Conservation (phyloP, 2,888 invertebrate species). For the Spilosoma lubricipeda region DNA sequence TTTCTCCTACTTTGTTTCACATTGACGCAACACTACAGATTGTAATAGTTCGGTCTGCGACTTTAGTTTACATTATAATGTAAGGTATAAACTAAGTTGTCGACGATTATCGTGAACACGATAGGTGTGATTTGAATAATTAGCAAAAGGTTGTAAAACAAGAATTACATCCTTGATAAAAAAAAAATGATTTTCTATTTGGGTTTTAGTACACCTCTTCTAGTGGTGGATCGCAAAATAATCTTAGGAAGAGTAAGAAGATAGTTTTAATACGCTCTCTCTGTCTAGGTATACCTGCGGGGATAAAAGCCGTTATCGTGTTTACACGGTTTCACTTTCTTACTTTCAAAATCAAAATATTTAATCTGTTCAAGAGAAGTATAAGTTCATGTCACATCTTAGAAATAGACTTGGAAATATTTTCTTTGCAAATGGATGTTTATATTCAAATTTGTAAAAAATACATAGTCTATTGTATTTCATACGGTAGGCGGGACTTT, state of each 20-base stretch:
- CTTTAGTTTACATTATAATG: neutral
- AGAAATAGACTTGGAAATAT: neutral
- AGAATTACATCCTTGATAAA: too few species aligned
- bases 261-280: too few species aligned
- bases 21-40: neutral
- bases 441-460: constrained; percentile 25
- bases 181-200: too few species aligned
- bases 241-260: too few species aligned
- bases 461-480: constrained; percentile 19
- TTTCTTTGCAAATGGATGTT: constrained; percentile 12
- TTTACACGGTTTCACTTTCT: neutral
- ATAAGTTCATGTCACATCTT: neutral
- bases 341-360: neutral
- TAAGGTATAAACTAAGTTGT: neutral
- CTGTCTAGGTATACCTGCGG: neutral
- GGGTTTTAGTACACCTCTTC: neutral
- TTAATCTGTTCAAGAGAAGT: neutral
- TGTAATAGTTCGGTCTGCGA: neutral
- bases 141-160: too few species aligned
- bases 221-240: too few species aligned
- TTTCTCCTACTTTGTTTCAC: neutral
- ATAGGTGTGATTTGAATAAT: neutral
- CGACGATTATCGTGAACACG: neutral
- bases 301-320: neutral
- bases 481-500: constrained; percentile 17